phyloP scores from a whole-genome alignment of 2,113 vertebrate species.

The Danionella cerebrum region DNA sequence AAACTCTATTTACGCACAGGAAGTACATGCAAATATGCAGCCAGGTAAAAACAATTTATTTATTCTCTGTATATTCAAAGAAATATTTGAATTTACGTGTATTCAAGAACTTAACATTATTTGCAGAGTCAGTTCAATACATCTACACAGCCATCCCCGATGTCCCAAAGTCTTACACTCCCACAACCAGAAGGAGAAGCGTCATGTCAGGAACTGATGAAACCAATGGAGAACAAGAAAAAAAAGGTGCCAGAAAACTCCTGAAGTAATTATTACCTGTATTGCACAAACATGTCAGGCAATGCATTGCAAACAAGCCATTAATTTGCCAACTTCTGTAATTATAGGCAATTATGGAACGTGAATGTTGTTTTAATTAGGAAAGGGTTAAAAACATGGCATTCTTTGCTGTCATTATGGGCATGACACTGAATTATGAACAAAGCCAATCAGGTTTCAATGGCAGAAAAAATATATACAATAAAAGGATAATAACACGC shows the following conservation, averaged over 20 bases:
- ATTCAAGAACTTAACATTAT: no score
- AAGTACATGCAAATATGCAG: conserved; percentile 67
- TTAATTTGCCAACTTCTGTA: neutral
- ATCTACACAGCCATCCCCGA: conserved; percentile 72
- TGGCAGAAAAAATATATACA: no score
- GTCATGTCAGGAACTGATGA: conserved; percentile 40
- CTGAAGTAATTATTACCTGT: neutral
- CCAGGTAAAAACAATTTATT: conserved; percentile 66
- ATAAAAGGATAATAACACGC: no score
- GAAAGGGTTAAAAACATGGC: neutral
- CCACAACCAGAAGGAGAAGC: conserved; percentile 57
- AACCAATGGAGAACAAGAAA: conserved; percentile 60
- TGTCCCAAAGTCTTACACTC: conserved; percentile 64
- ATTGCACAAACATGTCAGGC: neutral
- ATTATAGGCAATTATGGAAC: neutral
- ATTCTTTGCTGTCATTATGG: neutral
- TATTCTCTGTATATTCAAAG: no score
- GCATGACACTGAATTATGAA: neutral
- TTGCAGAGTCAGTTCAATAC: conserved; percentile 68
- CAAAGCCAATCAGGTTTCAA: no score
- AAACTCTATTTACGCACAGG: conserved; percentile 70
- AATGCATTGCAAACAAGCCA: neutral
- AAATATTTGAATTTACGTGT: no score
- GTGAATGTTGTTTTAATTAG: neutral
- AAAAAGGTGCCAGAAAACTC: conserved; percentile 68